A percentile compares a stretch with the other conserved stretches of the same genome.
Conservation (phyloP, 1,140 invertebrate genomes). For the Pinna nobilis region DNA sequence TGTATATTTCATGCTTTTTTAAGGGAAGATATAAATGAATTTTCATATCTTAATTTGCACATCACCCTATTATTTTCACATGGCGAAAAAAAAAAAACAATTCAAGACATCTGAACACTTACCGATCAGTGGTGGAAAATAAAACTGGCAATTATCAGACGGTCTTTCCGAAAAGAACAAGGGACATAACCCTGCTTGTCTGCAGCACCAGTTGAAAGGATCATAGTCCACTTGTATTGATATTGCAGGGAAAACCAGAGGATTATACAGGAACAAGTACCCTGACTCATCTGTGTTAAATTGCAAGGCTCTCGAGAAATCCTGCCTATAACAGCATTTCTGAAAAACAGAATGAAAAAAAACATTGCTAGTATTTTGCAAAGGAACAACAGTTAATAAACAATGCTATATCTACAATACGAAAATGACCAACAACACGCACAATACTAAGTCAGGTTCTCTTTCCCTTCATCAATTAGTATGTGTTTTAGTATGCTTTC, state of each 20-base stretch:
- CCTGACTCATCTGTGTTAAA: not conserved
- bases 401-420: not conserved
- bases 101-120: too few species aligned
- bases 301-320: not conserved
- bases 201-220: not conserved
- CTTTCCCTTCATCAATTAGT: too few species aligned
- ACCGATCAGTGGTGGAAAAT: not conserved
- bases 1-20: too few species aligned
- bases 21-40: too few species aligned
- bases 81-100: too few species aligned
- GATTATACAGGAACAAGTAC: not conserved
- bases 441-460: too few species aligned
- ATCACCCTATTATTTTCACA: too few species aligned
- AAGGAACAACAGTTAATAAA: too few species aligned
- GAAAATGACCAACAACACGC: too few species aligned
- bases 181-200: not conserved
- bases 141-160: slow-evolving; percentile 4
- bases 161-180: not conserved
- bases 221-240: not conserved
- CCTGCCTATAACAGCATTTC: slow-evolving; percentile 13
- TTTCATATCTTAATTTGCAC: too few species aligned
- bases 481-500: too few species aligned
- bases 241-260: not conserved
- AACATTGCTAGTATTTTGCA: too few species aligned
- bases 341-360: not conserved